Evolutionary conservation across 37 sponge, comb jelly and placozoan genomes (phyloP).

Genomic region (Halisarca cf. caerulea): DNA sequence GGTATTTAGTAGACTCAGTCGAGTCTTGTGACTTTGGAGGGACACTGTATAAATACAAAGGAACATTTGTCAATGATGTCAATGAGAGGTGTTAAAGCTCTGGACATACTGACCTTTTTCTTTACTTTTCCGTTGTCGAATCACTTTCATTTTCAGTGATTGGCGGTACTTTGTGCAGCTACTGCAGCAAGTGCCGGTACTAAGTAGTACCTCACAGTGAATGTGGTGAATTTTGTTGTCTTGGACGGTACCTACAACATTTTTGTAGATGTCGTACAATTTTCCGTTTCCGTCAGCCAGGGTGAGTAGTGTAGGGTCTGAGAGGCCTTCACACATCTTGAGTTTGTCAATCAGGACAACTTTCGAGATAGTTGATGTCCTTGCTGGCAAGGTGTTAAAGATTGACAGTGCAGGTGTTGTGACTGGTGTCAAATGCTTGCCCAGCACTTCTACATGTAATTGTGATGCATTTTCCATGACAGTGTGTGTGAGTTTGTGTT

Average conservation of each 20-base stretch:
- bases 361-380: not conserved
- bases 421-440: not conserved
- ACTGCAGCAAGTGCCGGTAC: not conserved
- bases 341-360: not conserved
- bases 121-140: too few relatives aligned
- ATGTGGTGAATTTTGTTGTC: not conserved
- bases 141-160: not conserved
- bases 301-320: not conserved
- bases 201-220: not conserved
- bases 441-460: too few relatives aligned
- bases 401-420: not conserved
- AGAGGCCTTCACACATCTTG: not conserved
- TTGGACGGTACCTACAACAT: not conserved
- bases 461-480: not conserved
- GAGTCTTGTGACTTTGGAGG: too few relatives aligned
- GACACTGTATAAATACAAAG: too few relatives aligned
- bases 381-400: not conserved
- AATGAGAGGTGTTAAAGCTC: too few relatives aligned
- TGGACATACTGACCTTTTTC: too few relatives aligned
- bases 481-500: not conserved
- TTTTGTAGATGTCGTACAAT: too few relatives aligned
- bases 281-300: not conserved
- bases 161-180: not conserved
- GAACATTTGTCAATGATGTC: too few relatives aligned
- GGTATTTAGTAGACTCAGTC: too few relatives aligned